These are phyloP conservation scores for Drosophila rufa DNA, from an alignment of 1,140 invertebrate species.

Conservation along the genomic window DNA sequence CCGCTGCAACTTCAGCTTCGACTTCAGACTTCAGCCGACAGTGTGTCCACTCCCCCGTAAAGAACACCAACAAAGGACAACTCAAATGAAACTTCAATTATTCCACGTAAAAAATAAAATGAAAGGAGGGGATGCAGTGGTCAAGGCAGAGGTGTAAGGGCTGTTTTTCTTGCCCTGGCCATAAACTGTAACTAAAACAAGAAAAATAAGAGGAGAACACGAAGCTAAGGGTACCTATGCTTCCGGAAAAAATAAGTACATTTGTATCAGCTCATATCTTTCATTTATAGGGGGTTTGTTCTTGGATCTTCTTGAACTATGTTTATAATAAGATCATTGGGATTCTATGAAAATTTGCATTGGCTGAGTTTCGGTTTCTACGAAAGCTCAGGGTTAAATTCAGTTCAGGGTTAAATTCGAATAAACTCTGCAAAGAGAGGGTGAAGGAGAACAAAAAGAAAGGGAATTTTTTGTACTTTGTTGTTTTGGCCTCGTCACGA, in stretches of 20 bases:
- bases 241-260: not conserved
- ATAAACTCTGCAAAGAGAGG: not conserved
- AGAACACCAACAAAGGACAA: conserved; percentile 51
- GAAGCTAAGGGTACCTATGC: not conserved
- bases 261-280: not conserved
- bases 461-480: conserved; percentile 36
- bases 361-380: not conserved
- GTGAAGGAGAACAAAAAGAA: conserved; percentile 3
- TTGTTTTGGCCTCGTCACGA: conserved; percentile 69
- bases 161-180: not conserved
- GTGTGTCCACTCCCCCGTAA: conserved; percentile 19
- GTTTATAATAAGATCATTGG: too few relatives aligned
- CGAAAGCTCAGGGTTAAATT: too few relatives aligned
- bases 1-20: conserved; percentile 51
- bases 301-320: too few relatives aligned
- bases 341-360: too few relatives aligned
- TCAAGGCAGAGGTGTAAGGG: conserved; percentile 10
- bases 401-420: not conserved
- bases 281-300: too few relatives aligned
- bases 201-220: not conserved
- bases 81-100: conserved; percentile 83
- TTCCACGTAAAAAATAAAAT: conserved; percentile 81
- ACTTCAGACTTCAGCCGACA: not conserved
- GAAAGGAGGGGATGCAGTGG: conserved; percentile 29
- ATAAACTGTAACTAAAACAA: conserved; percentile 44